Evolutionary conservation across 2,888 invertebrate species (phyloP).

Genomic region (Leucophenga maculata): DNA sequence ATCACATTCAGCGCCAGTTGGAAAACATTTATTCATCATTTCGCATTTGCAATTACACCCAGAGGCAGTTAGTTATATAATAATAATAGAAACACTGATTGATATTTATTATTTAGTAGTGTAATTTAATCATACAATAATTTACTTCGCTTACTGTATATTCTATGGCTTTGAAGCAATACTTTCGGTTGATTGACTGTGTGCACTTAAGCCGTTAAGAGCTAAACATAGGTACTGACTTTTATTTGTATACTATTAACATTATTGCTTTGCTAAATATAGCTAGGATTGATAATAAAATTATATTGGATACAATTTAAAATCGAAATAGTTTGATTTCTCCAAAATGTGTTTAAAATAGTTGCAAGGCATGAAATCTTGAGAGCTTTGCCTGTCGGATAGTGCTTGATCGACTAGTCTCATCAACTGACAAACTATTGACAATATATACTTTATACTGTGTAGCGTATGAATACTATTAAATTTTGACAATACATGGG

Average conservation of each 20-base stretch:
- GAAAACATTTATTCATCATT: not conserved
- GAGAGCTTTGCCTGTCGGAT: too few relatives aligned
- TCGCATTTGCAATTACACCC: slow-evolving; percentile 32
- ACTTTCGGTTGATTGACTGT: slow-evolving; percentile 38
- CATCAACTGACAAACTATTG: too few relatives aligned
- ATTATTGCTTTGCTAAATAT: slow-evolving; percentile 2
- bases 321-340: slow-evolving; percentile 28
- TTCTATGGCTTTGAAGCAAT: slow-evolving; percentile 51
- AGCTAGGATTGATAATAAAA: slow-evolving; percentile 21
- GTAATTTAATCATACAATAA: slow-evolving; percentile 12
- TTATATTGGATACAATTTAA: slow-evolving; percentile 25
- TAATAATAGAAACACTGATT: slow-evolving; percentile 31
- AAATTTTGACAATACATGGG: too few relatives aligned
- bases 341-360: not conserved
- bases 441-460: too few relatives aligned
- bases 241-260: slow-evolving; percentile 38
- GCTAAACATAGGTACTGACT: slow-evolving; percentile 37
- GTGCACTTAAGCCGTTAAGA: slow-evolving; percentile 14
- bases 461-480: too few relatives aligned
- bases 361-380: too few relatives aligned
- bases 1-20: not conserved
- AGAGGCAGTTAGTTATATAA: slow-evolving; percentile 46
- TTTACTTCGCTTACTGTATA: slow-evolving; percentile 39
- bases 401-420: too few relatives aligned
- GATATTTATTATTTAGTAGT: slow-evolving; percentile 17